phyloP scores from a whole-genome alignment of 2,113 vertebrate species.

The Petrocephalus microphthalmus region DNA sequence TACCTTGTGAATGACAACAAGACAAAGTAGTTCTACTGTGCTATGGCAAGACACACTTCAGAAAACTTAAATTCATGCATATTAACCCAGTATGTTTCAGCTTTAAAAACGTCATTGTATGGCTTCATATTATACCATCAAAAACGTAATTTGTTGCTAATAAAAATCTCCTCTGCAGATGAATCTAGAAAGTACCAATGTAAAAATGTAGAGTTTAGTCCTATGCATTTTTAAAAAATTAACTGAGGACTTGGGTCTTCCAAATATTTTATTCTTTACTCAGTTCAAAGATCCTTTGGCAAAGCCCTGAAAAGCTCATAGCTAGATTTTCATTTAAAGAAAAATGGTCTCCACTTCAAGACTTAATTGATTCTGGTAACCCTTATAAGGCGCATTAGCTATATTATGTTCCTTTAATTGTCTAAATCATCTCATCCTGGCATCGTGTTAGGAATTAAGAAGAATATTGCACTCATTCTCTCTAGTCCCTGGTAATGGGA shows the following conservation, averaged over 20 bases:
- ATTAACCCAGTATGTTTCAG: background rate
- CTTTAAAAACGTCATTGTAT: background rate
- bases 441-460: background rate
- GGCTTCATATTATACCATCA: background rate
- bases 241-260: background rate
- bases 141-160: background rate
- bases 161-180: background rate
- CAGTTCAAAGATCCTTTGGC: background rate
- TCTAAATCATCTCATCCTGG: background rate
- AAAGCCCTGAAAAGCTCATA: background rate
- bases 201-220: background rate
- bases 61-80: background rate
- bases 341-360: background rate
- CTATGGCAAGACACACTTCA: background rate
- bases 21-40: background rate
- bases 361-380: constrained; percentile 5
- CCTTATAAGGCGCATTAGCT: background rate
- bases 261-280: background rate
- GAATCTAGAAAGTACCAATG: background rate
- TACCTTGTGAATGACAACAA: background rate
- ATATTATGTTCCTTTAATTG: constrained; percentile 14
- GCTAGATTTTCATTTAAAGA: background rate
- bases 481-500: background rate
- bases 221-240: background rate
- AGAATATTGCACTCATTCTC: background rate